A percentile compares a stretch with the other conserved stretches of the same genome.
These are phyloP conservation scores for Percina caprodes DNA, from an alignment of 2,113 vertebrate species.

Conservation along the genomic window DNA sequence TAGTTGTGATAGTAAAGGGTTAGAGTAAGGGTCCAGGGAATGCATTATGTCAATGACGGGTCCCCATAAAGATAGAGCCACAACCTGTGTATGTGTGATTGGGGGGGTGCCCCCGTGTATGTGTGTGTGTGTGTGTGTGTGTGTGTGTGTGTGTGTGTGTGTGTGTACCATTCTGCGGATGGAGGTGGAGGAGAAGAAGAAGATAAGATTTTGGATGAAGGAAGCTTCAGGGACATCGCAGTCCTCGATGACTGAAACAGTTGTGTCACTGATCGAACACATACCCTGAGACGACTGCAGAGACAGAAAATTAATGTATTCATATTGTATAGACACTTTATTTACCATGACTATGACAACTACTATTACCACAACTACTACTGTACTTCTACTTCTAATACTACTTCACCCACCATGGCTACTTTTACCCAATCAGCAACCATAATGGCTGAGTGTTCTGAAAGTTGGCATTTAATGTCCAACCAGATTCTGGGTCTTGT, in stretches of 20 bases:
- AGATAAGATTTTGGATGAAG: constrained; percentile 84
- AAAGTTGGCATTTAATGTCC: background rate
- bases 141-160: background rate
- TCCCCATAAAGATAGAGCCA: too few species aligned
- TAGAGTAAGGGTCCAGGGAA: too few species aligned
- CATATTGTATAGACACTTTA: background rate
- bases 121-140: background rate
- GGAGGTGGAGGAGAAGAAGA: constrained; percentile 87
- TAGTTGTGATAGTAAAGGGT: too few species aligned
- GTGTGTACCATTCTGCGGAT: constrained; percentile 87
- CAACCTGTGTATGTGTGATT: background rate
- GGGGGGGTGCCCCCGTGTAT: background rate
- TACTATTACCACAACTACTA: background rate
- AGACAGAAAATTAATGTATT: constrained; percentile 31
- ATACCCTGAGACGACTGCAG: constrained; percentile 86
- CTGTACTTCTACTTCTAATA: background rate
- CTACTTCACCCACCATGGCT: background rate
- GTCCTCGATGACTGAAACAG: constrained; percentile 66
- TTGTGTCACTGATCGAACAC: constrained; percentile 83
- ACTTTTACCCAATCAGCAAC: background rate
- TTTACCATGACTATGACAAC: background rate
- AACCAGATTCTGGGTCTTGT: background rate
- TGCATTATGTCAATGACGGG: too few species aligned
- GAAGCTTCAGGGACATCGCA: constrained; percentile 80
- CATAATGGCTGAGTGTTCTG: background rate